Evolutionary conservation across 2,888 invertebrate genomes (phyloP).

Genomic region (Leptinotarsa juncta): DNA sequence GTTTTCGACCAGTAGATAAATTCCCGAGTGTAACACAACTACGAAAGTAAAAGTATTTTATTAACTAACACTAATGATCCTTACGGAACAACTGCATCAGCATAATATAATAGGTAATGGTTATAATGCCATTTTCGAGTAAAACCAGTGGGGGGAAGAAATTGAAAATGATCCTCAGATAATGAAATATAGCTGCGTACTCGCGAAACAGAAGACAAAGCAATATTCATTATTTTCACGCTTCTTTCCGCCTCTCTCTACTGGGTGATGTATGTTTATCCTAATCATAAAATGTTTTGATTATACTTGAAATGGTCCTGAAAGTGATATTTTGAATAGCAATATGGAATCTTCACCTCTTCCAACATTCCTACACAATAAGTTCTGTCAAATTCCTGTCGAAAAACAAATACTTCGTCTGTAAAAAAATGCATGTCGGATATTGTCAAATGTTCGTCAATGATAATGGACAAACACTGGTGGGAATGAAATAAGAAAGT

Average conservation of each 20-base stretch:
- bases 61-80: background rate
- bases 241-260: background rate
- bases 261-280: too few relatives aligned
- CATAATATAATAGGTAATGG: background rate
- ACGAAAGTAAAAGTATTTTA: conserved; percentile 2
- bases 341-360: too few relatives aligned
- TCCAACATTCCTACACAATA: too few relatives aligned
- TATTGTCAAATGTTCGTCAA: too few relatives aligned
- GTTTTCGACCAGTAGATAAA: background rate
- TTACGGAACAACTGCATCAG: background rate
- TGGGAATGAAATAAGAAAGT: too few relatives aligned
- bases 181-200: background rate
- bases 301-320: too few relatives aligned
- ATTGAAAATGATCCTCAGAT: conserved; percentile 15
- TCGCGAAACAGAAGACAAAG: background rate
- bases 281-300: too few relatives aligned
- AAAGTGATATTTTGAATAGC: too few relatives aligned
- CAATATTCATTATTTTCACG: background rate
- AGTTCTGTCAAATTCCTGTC: too few relatives aligned
- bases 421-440: too few relatives aligned
- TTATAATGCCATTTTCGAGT: conserved; percentile 27
- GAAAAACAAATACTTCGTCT: too few relatives aligned
- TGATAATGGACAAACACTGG: too few relatives aligned
- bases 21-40: background rate
- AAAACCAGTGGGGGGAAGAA: background rate